Base-by-base conservation (phyloP, 2,888 invertebrate genomes). In the Arenicola marina region DNA sequence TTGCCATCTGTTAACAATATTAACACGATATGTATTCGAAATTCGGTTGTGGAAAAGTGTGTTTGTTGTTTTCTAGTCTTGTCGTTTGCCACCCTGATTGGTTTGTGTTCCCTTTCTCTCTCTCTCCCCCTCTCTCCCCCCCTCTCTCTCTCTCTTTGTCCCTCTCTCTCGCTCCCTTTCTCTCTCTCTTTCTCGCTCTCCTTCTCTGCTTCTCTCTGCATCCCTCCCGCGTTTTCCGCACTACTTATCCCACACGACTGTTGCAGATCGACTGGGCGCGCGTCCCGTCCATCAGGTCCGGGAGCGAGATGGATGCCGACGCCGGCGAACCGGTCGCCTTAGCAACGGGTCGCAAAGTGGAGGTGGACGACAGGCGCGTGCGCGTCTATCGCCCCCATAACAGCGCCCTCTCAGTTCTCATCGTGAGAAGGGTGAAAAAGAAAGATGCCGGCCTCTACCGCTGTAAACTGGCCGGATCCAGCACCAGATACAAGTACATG, bases 391-490 rank as follows among this genome's bases (percentile, higher is more conserved):
- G 70, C 38, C 72, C 72, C 1, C 72, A 69, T 62, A 67, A 71
- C 61, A 62, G 62, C 29, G 73, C 73, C 11, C 65, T 73, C 24
- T 73, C 73, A 15, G 72, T 73, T 11, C 68, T 73, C 51, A 72
- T 73, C 57, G 70, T 73, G 46, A 45, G 72, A 4, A 51, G 70
- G 45, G 63, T 69, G 31, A 73, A 68, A 63, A 69, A 70, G 59
- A 51, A 65, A 51, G 73, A 73, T 56, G 68, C 69, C 1, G 73
- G 72, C 32, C 60, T 71, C 54, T 73, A 64, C 65, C 55, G 72
- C 26, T 73, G 73, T 56, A 69, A 73, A 57, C 65, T 73, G 46
- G 58, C 67, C 26, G 67, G 69, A 15, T 70, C 72, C 21, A 63
- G 60, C 33, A 72, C 70, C 29, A 54, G 72, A 24, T 71, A 73